These are phyloP conservation scores for Potamarius usumacintae DNA, from an alignment of 2,113 vertebrate species.

Conservation along the genomic window DNA sequence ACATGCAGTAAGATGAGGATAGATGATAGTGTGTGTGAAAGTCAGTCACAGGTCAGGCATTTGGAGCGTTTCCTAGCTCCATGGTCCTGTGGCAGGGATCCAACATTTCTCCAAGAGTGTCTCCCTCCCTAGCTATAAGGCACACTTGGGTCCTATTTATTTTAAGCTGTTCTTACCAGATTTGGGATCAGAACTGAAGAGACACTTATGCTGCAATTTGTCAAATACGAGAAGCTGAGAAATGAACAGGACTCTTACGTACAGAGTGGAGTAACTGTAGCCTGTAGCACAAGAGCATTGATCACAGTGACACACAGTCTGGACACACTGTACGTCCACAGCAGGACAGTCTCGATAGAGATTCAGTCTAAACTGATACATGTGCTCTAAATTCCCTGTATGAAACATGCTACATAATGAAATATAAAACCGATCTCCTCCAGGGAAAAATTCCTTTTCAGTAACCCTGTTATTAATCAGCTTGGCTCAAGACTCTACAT, in stretches of 20 bases:
- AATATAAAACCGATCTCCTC: conserved; percentile 22
- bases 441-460: conserved; percentile 6
- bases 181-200: conserved; percentile 15
- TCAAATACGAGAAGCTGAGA: background rate
- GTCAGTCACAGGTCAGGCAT: conserved; percentile 29
- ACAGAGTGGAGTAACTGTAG: background rate
- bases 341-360: conserved; percentile 12
- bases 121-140: conserved; percentile 8
- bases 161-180: conserved; percentile 36
- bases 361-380: conserved; percentile 32
- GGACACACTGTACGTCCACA: background rate
- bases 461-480: background rate
- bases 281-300: conserved; percentile 3
- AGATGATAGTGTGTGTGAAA: conserved; percentile 3
- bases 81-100: conserved; percentile 14
- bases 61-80: background rate
- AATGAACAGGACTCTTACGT: background rate
- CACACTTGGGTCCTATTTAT: conserved; percentile 41
- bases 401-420: background rate
- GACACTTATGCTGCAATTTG: background rate
- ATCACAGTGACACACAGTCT: conserved; percentile 10
- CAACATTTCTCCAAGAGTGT: conserved; percentile 28
- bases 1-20: background rate
- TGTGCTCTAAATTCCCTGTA: conserved; percentile 23
- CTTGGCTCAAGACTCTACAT: conserved; percentile 1